Conservation (phyloP, 2,113 vertebrate species). For the Lipotes vexillifer region DNA sequence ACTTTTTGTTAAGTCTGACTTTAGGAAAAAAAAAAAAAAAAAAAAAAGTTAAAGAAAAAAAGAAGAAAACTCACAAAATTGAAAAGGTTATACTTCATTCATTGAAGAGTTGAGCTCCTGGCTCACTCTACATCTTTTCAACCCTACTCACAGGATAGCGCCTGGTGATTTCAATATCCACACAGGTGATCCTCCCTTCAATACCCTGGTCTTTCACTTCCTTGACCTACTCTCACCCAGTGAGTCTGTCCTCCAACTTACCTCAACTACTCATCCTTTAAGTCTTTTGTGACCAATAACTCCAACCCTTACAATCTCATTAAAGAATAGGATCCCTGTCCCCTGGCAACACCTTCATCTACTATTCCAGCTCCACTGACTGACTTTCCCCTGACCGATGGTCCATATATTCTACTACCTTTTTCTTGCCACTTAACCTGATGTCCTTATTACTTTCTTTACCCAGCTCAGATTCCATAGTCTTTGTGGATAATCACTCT, state of each 20-base stretch:
- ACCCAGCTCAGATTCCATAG: neutral
- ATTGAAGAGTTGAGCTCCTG: neutral
- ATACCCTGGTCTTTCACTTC: neutral
- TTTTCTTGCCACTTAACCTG: neutral
- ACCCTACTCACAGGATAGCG: neutral
- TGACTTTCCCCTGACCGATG: neutral
- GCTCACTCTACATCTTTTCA: neutral
- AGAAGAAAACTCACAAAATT: neutral
- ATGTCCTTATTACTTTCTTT: neutral
- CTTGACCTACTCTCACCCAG: neutral
- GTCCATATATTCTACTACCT: neutral
- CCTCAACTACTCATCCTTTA: neutral
- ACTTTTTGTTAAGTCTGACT: neutral
- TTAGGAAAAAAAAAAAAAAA: constrained; percentile 17
- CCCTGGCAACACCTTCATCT: neutral
- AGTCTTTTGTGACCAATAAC: neutral
- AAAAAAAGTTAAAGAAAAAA: neutral
- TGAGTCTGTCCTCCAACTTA: neutral
- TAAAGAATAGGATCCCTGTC: neutral
- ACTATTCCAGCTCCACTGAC: neutral
- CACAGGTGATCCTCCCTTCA: neutral
- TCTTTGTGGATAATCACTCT: neutral
- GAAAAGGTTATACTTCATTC: neutral
- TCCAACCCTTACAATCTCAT: neutral
- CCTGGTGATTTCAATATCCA: neutral